Evolutionary conservation across 2,888 invertebrate species (phyloP).

Genomic region (Heteropelma amictum): DNA sequence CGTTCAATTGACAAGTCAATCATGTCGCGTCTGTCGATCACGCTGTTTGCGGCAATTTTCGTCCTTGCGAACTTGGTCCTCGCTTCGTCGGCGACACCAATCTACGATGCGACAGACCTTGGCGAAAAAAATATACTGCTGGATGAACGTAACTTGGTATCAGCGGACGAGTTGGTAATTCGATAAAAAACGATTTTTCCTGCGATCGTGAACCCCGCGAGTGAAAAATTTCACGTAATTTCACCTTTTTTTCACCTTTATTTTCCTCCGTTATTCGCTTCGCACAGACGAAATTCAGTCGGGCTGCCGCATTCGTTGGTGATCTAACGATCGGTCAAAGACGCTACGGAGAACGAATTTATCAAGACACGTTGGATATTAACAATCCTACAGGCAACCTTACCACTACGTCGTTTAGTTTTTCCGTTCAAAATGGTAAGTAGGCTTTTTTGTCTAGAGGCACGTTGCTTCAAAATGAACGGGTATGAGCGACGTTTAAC

Average conservation of each 20-base stretch:
- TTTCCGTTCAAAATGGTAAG: no score
- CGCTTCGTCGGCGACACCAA: not conserved
- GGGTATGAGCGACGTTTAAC: no score
- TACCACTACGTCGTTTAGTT: not conserved
- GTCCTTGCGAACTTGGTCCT: not conserved
- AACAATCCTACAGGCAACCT: not conserved
- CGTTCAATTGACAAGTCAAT: not conserved
- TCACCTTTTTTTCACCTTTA: not conserved
- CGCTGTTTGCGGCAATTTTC: not conserved
- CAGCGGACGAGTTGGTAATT: not conserved
- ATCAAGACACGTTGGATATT: not conserved
- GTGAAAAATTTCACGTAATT: not conserved
- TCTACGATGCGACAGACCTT: not conserved
- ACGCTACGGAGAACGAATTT: not conserved
- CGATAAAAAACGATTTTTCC: no score
- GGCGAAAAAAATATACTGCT: not conserved
- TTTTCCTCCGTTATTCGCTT: not conserved
- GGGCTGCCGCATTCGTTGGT: not conserved
- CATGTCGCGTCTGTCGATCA: not conserved
- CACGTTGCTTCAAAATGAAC: no score
- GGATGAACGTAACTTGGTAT: not conserved
- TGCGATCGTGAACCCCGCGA: no score
- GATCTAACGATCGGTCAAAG: slow-evolving; percentile 2
- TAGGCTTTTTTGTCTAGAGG: no score
- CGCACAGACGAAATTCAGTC: not conserved